Conservation (phyloP, 2,888 invertebrate genomes). For the Diarsia rubi region DNA sequence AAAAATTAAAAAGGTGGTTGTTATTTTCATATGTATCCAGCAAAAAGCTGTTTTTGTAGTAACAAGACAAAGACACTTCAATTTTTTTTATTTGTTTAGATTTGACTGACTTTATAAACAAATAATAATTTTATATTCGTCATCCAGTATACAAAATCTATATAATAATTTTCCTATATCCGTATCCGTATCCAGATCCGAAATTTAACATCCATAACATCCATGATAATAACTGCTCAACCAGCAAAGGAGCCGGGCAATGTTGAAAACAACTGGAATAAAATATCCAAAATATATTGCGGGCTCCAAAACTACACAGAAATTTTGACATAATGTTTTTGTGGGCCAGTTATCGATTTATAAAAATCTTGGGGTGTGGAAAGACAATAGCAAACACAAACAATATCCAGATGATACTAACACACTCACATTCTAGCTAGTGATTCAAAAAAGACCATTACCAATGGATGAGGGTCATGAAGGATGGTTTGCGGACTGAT, state of each 20-base stretch:
- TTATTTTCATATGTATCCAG: too few species aligned
- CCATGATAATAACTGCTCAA: neutral
- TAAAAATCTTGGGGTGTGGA: slow-evolving; percentile 71
- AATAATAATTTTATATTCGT: too few species aligned
- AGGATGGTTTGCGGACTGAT: slow-evolving; percentile 71
- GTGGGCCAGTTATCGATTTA: neutral
- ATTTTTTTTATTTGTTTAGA: too few species aligned
- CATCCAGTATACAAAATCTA: too few species aligned
- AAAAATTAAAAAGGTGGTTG: too few species aligned
- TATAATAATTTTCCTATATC: too few species aligned
- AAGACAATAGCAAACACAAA: slow-evolving; percentile 82
- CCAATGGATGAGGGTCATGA: slow-evolving; percentile 76
- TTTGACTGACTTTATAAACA: too few species aligned
- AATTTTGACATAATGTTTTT: neutral
- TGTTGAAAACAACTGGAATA: slow-evolving; percentile 5
- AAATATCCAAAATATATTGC: slow-evolving; percentile 4
- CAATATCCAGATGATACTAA: slow-evolving; percentile 77
- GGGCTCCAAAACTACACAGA: neutral
- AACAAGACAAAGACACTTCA: too few species aligned
- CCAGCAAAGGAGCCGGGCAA: too few species aligned
- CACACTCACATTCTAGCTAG: slow-evolving; percentile 84
- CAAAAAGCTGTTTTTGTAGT: too few species aligned
- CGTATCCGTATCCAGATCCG: too few species aligned
- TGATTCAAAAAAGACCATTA: slow-evolving; percentile 86
- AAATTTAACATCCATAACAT: too few species aligned